Evolutionary conservation across 1,140 invertebrate genomes (phyloP), one percentile per base, ranked within the genome.

Genomic region (Gonioctena quinquepunctata): DNA sequence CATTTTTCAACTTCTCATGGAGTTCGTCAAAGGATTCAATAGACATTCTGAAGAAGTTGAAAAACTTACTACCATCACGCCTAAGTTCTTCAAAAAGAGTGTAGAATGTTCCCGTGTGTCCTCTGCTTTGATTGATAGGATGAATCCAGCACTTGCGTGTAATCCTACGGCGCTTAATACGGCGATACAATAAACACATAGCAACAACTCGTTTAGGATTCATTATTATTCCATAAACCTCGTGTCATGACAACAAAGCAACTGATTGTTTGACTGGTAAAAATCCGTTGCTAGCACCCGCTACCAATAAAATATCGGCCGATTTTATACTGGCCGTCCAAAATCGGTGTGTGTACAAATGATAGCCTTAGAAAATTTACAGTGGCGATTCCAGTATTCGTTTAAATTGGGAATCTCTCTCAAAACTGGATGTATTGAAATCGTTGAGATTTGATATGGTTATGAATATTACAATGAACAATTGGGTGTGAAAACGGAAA

Each of bases 71-170:
- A 18, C 0, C 23, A 62, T 68, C 67, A 22, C 28, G 16, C 6
- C 67, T 21, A 2, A 67, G 22, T 18, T 67, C 54, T 23, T 59
- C 13, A 59, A 59, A 67, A 13, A 61, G 21, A 49, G 59, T 68
- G 23, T 68, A 49, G 49, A 68, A 68, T 62, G 42, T 52, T 62
- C 57, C 48, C 1, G 48, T 60, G 22, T 62, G 13, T 54, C 50
- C 21, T 62, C 67, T 61, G 59, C 59, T 68, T 56, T 52, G 27
- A 26, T 68, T 68, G 8, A 68, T 68, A 22, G 66, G 57, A 61
- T 68, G 66, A 26, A 68, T 61, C 57, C 66, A 60, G 1, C 27
- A 26, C 22, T 57, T 28, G 6, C 59, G 33, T n/a, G 49, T 61
- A 21, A 21, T 49, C 21, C 57, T 42, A 42, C 28, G 26, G 8